These are phyloP conservation scores for Coenobita brevimanus DNA, from an alignment of 1,140 invertebrate species.

Conservation along the genomic window DNA sequence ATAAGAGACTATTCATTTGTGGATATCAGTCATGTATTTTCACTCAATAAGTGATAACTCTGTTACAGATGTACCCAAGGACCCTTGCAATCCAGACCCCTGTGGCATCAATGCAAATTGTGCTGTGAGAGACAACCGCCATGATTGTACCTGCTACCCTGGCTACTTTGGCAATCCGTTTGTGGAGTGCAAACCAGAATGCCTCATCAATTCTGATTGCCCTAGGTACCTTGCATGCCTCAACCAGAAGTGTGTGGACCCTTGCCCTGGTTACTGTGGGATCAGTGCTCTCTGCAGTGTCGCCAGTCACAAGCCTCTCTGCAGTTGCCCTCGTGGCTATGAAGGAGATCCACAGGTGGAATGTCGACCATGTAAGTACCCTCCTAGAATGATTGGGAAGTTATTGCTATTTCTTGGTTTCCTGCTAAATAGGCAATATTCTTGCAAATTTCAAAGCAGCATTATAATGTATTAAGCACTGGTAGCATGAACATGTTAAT, in stretches of 20 bases:
- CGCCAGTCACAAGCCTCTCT: conserved; percentile 81
- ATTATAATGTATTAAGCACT: too few relatives aligned
- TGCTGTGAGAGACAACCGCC: conserved; percentile 47
- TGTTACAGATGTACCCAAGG: conserved; percentile 40
- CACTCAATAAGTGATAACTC: background rate
- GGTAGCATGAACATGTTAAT: too few relatives aligned
- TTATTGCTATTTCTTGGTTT: conserved; percentile 33
- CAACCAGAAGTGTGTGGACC: conserved; percentile 81
- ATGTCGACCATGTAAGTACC: conserved; percentile 70
- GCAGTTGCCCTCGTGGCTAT: conserved; percentile 72
- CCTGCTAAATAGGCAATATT: conserved; percentile 25
- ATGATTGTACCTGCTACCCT: conserved; percentile 84
- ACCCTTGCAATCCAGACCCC: conserved; percentile 69
- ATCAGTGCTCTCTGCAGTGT: conserved; percentile 83
- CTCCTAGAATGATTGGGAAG: conserved; percentile 16
- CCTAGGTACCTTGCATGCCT: conserved; percentile 84
- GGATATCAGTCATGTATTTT: background rate
- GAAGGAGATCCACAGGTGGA: conserved; percentile 73
- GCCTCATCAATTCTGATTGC: conserved; percentile 84
- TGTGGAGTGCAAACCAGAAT: conserved; percentile 86
- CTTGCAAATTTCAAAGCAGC: background rate
- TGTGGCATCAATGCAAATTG: conserved; percentile 76
- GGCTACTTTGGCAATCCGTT: conserved; percentile 88
- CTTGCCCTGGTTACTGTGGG: conserved; percentile 83
- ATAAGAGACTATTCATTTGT: background rate